Percentiles rank a stretch among this genome's conserved stretches.
These are phyloP conservation scores for Catharus fuscescens DNA, from an alignment of 2,113 vertebrate species.

Conservation along the genomic window DNA sequence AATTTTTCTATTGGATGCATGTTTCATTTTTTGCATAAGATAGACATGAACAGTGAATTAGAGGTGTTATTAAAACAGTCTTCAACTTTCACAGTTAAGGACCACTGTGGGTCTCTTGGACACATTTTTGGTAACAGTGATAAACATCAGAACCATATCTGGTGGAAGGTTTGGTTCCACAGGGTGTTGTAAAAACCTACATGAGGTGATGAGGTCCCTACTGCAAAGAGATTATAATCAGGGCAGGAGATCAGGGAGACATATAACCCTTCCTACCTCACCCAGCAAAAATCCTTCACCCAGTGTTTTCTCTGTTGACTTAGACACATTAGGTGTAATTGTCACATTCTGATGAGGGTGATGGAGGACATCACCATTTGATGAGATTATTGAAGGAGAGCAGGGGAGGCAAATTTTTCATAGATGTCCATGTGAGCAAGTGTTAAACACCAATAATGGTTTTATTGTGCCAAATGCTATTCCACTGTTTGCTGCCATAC, in stretches of 20 bases:
- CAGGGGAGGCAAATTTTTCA: not conserved
- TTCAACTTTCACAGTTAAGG: not conserved
- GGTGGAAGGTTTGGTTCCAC: not conserved
- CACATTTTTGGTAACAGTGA: accelerated
- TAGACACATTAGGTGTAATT: not conserved
- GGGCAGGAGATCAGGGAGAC: not conserved
- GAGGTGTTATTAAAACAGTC: not conserved
- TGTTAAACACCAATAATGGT: not conserved
- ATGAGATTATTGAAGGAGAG: not conserved
- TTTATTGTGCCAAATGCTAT: not conserved
- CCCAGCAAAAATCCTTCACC: accelerated
- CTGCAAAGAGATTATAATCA: not conserved
- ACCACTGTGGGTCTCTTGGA: not conserved
- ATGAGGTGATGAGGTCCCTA: not conserved
- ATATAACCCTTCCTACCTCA: not conserved
- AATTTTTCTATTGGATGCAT: not conserved
- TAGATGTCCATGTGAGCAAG: not conserved
- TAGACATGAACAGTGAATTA: not conserved
- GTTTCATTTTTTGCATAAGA: not conserved
- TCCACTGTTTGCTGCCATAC: not conserved
- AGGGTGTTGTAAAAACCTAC: not conserved
- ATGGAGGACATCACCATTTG: not conserved
- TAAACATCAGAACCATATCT: not conserved
- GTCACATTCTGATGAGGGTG: not conserved
- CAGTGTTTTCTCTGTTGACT: not conserved